Percentiles rank a stretch among this genome's conserved stretches.
Conservation (phyloP, 2,797 vertebrate genomes). For the Rhabdophis nuchalis region DNA sequence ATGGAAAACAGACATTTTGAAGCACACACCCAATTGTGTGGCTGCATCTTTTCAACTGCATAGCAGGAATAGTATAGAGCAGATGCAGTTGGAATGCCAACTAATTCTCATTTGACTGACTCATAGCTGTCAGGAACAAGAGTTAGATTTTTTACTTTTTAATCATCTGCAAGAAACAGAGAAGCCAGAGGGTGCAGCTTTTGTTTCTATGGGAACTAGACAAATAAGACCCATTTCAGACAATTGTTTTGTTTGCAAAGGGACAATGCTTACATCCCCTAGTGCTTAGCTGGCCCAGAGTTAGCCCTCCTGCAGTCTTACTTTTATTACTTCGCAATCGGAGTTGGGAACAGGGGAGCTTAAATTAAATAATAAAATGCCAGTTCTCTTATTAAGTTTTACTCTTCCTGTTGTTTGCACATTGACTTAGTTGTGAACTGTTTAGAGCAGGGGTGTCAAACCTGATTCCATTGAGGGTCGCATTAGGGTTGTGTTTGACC, state of each 20-base stretch:
- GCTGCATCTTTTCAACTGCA: background rate
- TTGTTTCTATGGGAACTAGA: constrained; percentile 35
- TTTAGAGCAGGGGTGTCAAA: too few species aligned
- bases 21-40: background rate
- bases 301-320: background rate
- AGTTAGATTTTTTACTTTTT: constrained; percentile 21
- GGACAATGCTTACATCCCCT: background rate
- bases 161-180: background rate
- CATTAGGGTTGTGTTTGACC: too few species aligned
- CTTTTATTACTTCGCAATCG: background rate
- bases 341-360: background rate
- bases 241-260: background rate
- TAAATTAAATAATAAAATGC: too few species aligned
- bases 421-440: background rate
- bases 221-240: background rate
- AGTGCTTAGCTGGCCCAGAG: background rate
- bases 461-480: too few species aligned
- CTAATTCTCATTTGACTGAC: accelerated
- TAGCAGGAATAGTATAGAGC: accelerated
- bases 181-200: background rate
- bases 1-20: background rate
- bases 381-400: background rate
- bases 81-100: background rate
- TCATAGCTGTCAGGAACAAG: background rate
- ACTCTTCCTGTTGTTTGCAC: background rate